Evolutionary conservation across 2,888 invertebrate species (phyloP), one percentile per base, ranked within the genome.

Genomic region (Drosophila percnosoma): DNA sequence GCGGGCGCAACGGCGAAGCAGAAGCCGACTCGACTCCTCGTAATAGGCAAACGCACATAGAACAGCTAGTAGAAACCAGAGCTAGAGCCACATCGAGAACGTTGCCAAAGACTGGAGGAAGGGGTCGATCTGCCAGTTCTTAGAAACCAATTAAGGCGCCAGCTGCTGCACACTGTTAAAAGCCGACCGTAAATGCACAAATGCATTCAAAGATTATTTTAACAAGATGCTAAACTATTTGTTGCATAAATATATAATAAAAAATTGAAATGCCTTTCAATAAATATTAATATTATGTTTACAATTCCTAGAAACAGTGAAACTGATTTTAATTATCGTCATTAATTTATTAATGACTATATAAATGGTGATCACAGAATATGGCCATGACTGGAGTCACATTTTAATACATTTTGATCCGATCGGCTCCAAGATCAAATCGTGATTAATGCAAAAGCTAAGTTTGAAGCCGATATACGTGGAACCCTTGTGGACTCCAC

Each of bases 121-220:
- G 80, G 85, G 88, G 82, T 84, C 78, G 42, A 82, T 61, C 72
- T 75, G 73, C 69, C 58, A 74, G 68, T 87, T 87, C 87, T 87
- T 72, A 75, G 87, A 87, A 87, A 84, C 87, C 87, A 87, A 87
- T 87, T 87, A 89, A 78, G 81, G 85, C 85, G 85, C 87, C 81
- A 81, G 55, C 52, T 69, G 58, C 58, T 49, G 75, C 75, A 83
- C 88, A 79, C 29, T 86, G 87, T 55, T 49, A 15, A 40, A 13
- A 40, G 27, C 34, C 18, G 15, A 27, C 38, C 4, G 8, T n/a
- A 7, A 38, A 7, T 6, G 10, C 24, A 21, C 15, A 36, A 31
- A 31, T 8, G 29, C 29, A 27, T 27, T 18, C 27, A n/a, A 10
- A 18, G 13, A 18, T 4, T 13, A 33, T 13, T 34, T 24, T 15